Conservation (phyloP, 2,113 vertebrate genomes). For the Sisor rabdophorus region DNA sequence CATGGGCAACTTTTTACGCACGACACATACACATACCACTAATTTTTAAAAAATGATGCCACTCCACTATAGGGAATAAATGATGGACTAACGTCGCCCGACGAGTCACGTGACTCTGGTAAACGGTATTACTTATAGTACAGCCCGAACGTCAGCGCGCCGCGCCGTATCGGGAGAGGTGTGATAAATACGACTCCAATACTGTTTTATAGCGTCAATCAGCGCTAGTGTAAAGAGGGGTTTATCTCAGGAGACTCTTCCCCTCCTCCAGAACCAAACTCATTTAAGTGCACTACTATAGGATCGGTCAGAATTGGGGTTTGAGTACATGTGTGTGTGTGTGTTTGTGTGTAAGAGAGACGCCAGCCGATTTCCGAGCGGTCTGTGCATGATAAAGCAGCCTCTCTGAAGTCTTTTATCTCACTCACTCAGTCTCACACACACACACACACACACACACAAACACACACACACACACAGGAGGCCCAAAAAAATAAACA, state of each 20-base stretch:
- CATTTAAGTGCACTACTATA: constrained; percentile 36
- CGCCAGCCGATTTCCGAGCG: constrained; percentile 57
- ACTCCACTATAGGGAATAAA: not conserved
- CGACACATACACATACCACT: not conserved
- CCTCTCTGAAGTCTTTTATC: constrained; percentile 50
- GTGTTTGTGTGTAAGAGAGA: constrained; percentile 48
- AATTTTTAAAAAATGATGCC: no score
- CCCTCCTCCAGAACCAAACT: constrained; percentile 31
- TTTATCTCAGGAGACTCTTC: constrained; percentile 20
- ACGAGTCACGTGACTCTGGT: not conserved
- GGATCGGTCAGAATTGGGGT: not conserved
- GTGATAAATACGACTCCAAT: constrained; percentile 34
- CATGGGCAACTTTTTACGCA: constrained; percentile 9
- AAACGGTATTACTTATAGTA: constrained; percentile 2
- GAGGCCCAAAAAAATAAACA: not conserved
- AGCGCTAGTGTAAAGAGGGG: constrained; percentile 13
- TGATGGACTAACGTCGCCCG: not conserved
- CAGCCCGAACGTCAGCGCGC: constrained; percentile 4
- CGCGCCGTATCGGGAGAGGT: constrained; percentile 20
- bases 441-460: constrained; percentile 29
- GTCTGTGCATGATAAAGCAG: constrained; percentile 60
- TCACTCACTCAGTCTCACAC: constrained; percentile 4
- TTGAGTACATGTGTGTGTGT: not conserved
- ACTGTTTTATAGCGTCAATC: constrained; percentile 45
- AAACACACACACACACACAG: constrained; percentile 36